Evolutionary conservation across 2,113 vertebrate genomes (phyloP).

Genomic region (Nibea albiflora): DNA sequence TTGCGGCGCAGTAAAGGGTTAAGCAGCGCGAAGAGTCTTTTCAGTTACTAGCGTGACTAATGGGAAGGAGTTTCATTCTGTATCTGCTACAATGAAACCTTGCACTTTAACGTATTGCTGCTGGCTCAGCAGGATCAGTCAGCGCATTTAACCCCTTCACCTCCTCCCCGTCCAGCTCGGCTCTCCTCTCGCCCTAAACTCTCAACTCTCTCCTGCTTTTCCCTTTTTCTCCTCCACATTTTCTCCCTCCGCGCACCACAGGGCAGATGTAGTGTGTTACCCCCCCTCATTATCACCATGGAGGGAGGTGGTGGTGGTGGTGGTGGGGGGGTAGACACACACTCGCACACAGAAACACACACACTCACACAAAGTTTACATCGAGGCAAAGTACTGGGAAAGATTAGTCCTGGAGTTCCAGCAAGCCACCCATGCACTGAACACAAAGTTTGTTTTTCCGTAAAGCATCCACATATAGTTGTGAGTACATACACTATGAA

Average conservation of each 20-base stretch:
- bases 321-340: slow-evolving; percentile 2
- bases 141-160: slow-evolving; percentile 83
- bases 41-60: slow-evolving; percentile 84
- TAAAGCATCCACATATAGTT: slow-evolving; percentile 26
- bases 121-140: slow-evolving; percentile 85
- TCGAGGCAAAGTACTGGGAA: slow-evolving; percentile 21
- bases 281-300: slow-evolving; percentile 42
- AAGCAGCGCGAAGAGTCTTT: slow-evolving; percentile 75
- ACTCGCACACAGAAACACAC: background rate
- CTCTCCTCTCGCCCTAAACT: slow-evolving; percentile 49
- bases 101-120: slow-evolving; percentile 85
- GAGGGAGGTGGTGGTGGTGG: background rate
- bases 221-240: slow-evolving; percentile 20
- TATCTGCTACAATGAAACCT: slow-evolving; percentile 86
- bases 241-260: slow-evolving; percentile 32
- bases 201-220: slow-evolving; percentile 36
- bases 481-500: slow-evolving; percentile 8
- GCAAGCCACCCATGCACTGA: slow-evolving; percentile 4
- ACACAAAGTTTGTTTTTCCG: slow-evolving; percentile 19
- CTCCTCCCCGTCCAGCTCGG: slow-evolving; percentile 74
- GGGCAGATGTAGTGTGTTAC: slow-evolving; percentile 67
- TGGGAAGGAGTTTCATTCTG: slow-evolving; percentile 84
- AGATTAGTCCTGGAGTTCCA: slow-evolving; percentile 8
- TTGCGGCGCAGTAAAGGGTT: slow-evolving; percentile 70
- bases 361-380: slow-evolving; percentile 29